Evolutionary conservation across 2,113 vertebrate species (phyloP), one percentile per base, ranked within the genome.

Genomic region (Coryphaenoides rupestris): DNA sequence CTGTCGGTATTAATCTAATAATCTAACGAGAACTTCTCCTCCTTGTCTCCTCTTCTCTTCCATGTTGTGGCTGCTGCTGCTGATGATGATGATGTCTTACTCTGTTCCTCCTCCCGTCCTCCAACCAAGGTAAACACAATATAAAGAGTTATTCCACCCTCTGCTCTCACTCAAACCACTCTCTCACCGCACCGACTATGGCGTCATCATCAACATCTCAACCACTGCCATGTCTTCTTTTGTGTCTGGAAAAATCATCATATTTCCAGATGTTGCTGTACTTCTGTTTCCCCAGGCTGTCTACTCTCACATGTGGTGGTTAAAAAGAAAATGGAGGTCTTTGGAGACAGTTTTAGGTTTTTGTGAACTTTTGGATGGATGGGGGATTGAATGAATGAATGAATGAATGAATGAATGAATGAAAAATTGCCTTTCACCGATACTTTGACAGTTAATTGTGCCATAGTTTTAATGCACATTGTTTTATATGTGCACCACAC

Each of bases 11-110:
- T 10, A 40, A 40, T 40, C 9, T 40, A 7, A 40, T 55, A 19
- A 14, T 40, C 64, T 75, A 73, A 76, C 73, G 22, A 19, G 1
- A 19, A 2, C 28, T 33, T 33, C 13, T 69, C 1, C 1, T 46
- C 58, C 45, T 19, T n/a, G n/a, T n/a, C n/a, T n/a, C n/a, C 24
- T 9, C 66, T 19, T 33, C 21, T 6, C 46, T 24, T 88, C 70
- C 82, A 87, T 88, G 87, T 82, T n/a, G n/a, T n/a, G n/a, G n/a
- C n/a, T n/a, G 52, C 58, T 78, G 74, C 73, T 69, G 62, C 6
- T 50, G 47, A 50, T 40, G 2, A 12, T 40, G 33, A n/a, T n/a
- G n/a, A n/a, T n/a, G n/a, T n/a, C n/a, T n/a, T n/a, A 12, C 33
- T 40, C 64, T 58, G 58, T 16, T 67, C 40, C 62, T 54, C 50